phyloP scores from a whole-genome alignment of 2,113 vertebrate genomes.

The Conger conger region DNA sequence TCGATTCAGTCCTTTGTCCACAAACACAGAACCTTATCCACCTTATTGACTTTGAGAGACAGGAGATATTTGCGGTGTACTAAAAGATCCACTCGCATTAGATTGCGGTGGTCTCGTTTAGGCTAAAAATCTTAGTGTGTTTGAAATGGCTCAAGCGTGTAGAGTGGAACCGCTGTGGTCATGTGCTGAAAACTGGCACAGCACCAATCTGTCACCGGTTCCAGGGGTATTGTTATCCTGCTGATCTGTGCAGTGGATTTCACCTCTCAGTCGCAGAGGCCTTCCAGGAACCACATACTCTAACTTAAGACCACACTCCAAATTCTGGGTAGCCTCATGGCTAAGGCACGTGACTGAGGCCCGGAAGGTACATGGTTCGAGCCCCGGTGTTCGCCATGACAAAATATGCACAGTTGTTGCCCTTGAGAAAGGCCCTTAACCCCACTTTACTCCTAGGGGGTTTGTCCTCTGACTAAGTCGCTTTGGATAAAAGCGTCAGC shows the following conservation, averaged over 20 bases:
- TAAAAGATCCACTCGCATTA: background rate
- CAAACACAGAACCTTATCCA: background rate
- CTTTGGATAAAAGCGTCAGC: too few species aligned
- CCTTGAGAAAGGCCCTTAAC: too few species aligned
- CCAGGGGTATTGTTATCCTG: background rate
- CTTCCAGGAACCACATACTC: background rate
- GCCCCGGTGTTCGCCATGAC: too few species aligned
- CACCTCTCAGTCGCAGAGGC: background rate
- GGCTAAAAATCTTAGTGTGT: background rate
- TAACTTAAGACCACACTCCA: background rate
- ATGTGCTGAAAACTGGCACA: background rate
- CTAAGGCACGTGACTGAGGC: too few species aligned
- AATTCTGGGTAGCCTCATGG: slow-evolving; percentile 6
- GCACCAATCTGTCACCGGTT: background rate
- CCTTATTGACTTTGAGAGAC: background rate
- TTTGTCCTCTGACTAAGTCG: too few species aligned
- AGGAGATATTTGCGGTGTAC: background rate
- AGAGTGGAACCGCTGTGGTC: background rate
- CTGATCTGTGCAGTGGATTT: background rate
- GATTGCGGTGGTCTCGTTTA: background rate
- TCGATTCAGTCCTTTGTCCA: slow-evolving; percentile 4
- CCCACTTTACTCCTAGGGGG: too few species aligned
- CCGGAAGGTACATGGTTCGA: too few species aligned
- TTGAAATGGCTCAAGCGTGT: background rate
- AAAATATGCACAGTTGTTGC: too few species aligned